Base-by-base conservation (phyloP, 1,140 invertebrate genomes). In the Holotrichia oblita region DNA sequence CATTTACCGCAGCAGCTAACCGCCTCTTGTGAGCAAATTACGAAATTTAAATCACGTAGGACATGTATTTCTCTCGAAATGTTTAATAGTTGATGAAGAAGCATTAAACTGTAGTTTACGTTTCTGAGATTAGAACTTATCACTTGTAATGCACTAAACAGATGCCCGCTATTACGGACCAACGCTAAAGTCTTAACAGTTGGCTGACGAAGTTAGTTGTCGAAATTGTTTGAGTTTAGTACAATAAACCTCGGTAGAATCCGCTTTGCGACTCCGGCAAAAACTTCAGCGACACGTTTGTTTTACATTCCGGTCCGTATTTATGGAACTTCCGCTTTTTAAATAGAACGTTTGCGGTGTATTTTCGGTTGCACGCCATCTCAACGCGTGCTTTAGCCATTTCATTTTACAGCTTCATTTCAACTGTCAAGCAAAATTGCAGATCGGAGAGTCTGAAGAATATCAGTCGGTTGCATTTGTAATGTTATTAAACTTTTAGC, bases 141-240 rank as follows among this genome's bases (percentile, higher is more conserved):
- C 61, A 69, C 61, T 69, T 69, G 61, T 34, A 69, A 69, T 69
- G 61, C 61, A 27, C 61, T 69, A 69, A 69, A 69, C 61, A 69
- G 61, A 69, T 69, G 61, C 61, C 61, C 22, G 61, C 61, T 69
- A 69, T 69, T 69, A 69, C 61, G 17, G 61, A 17, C 61, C 12
- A 22, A 22, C 61, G 22, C 27, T 20, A 17, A 48, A 69, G 61
- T 69, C 61, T 69, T 69, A 69, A 69, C 20, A 69, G 61, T 69
- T 69, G 22, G 61, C 61, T 34, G 27, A 69, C 61, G 61, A 69
- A 34, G 20, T 69, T 27, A 27, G 61, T 69, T 27, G 22, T 69
- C 12, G 61, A 69, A 69, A 34, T 69, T 27, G 27, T 69, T 20
- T 22, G 61, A 69, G 22, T 69, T 69, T 34, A 24, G 61, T 22